Percentiles rank a stretch among this genome's conserved stretches.
Conservation (phyloP, 2,888 invertebrate genomes). For the Amphipyra berbera region DNA sequence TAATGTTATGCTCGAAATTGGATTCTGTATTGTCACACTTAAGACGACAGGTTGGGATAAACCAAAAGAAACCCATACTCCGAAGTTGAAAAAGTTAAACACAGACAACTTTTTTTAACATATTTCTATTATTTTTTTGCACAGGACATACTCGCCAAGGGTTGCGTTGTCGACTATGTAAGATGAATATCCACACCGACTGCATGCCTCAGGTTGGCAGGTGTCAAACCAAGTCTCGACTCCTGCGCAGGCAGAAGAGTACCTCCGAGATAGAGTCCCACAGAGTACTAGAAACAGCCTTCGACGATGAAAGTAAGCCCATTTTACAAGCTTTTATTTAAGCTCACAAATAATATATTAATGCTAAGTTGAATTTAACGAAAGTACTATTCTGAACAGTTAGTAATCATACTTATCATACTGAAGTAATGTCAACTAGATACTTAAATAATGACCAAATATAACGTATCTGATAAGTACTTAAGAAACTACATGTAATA, state of each 20-base stretch:
- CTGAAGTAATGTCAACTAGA: constrained; percentile 5
- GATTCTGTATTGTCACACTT: too few species aligned
- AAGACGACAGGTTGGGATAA: too few species aligned
- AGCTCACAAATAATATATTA: background rate
- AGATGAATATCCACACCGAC: constrained; percentile 97
- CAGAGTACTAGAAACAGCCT: constrained; percentile 90
- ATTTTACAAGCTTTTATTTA: constrained; percentile 1
- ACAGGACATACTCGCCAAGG: constrained; percentile 97
- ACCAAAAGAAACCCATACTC: too few species aligned
- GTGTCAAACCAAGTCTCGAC: constrained; percentile 95
- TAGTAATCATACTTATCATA: too few species aligned
- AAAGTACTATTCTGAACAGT: constrained; percentile 21
- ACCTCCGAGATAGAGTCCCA: constrained; percentile 95
- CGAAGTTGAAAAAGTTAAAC: too few species aligned
- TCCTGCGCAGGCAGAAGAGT: constrained; percentile 96
- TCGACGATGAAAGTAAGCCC: constrained; percentile 95
- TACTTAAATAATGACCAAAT: background rate
- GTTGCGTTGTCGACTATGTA: constrained; percentile 96
- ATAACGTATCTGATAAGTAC: constrained; percentile 4
- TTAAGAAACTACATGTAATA: constrained; percentile 21
- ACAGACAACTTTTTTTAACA: too few species aligned
- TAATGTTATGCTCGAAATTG: too few species aligned
- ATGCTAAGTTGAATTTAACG: constrained; percentile 9
- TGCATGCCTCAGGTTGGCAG: constrained; percentile 95
- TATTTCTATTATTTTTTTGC: constrained; percentile 17